Conservation (phyloP, 2,113 vertebrate genomes). For the Corythaeola cristata region DNA sequence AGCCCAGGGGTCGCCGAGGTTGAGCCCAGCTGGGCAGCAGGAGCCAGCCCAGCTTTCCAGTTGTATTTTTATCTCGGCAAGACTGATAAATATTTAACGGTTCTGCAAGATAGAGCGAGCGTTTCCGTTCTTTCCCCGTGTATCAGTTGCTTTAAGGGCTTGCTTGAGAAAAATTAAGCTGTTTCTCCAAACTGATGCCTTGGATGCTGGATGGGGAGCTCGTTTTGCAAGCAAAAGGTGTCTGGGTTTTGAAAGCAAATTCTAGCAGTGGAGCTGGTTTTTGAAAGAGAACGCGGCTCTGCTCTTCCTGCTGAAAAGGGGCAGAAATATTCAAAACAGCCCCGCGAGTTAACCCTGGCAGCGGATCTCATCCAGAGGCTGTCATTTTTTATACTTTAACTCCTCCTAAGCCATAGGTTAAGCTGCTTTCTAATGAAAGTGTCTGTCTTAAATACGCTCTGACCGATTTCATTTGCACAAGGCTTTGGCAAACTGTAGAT, state of each 20-base stretch:
- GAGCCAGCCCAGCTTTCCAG: not conserved
- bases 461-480: not conserved
- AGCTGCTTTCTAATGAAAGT: not conserved
- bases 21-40: not conserved
- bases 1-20: not conserved
- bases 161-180: constrained; percentile 8
- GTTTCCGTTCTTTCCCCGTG: not conserved
- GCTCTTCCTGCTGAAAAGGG: not conserved
- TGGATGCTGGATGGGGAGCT: not conserved
- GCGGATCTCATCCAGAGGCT: constrained; percentile 24
- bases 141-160: not conserved
- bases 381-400: not conserved
- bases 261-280: not conserved
- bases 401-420: not conserved
- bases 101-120: not conserved
- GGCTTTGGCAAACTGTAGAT: not conserved
- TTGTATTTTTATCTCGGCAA: not conserved
- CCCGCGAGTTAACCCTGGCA: not conserved
- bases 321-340: not conserved
- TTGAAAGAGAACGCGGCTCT: not conserved
- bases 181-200: not conserved
- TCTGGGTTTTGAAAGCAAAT: not conserved
- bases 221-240: not conserved
- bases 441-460: not conserved
- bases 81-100: constrained; percentile 9